Percentiles rank a stretch among this genome's conserved stretches.
phyloP scores from a whole-genome alignment of 2,888 invertebrate species.

The Cryptus armator region DNA sequence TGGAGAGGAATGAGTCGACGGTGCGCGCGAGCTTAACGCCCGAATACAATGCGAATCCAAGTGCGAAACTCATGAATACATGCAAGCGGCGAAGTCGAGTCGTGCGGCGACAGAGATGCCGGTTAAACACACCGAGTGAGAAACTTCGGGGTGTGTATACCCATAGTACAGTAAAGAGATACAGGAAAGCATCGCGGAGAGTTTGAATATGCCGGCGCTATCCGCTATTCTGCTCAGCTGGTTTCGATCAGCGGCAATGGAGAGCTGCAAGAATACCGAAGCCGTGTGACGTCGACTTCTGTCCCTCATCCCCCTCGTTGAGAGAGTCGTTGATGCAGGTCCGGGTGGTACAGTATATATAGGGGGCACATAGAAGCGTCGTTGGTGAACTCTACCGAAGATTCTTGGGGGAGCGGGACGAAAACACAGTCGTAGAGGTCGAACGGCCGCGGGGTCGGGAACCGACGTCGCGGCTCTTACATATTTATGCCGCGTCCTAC shows the following conservation, averaged over 20 bases:
- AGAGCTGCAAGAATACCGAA: constrained; percentile 46
- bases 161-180: constrained; percentile 70
- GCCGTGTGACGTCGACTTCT: constrained; percentile 67
- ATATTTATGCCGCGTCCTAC: constrained; percentile 84
- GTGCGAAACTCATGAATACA: constrained; percentile 78
- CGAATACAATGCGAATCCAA: constrained; percentile 60
- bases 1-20: constrained; percentile 61
- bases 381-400: background rate
- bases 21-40: constrained; percentile 34
- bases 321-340: constrained; percentile 69
- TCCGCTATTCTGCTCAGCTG: constrained; percentile 80
- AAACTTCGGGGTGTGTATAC: constrained; percentile 58
- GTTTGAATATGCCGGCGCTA: constrained; percentile 67
- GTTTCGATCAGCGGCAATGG: constrained; percentile 80
- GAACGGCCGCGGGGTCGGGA: constrained; percentile 7
- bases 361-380: constrained; percentile 22
- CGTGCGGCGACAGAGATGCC: constrained; percentile 57
- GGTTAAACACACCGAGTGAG: constrained; percentile 29
- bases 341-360: constrained; percentile 53
- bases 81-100: constrained; percentile 78
- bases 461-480: constrained; percentile 80
- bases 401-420: constrained; percentile 30
- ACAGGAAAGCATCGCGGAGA: constrained; percentile 55
- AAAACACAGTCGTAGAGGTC: background rate
- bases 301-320: constrained; percentile 44